Evolutionary conservation across 1,140 invertebrate species (phyloP).

Genomic region (Camponotus floridanus): DNA sequence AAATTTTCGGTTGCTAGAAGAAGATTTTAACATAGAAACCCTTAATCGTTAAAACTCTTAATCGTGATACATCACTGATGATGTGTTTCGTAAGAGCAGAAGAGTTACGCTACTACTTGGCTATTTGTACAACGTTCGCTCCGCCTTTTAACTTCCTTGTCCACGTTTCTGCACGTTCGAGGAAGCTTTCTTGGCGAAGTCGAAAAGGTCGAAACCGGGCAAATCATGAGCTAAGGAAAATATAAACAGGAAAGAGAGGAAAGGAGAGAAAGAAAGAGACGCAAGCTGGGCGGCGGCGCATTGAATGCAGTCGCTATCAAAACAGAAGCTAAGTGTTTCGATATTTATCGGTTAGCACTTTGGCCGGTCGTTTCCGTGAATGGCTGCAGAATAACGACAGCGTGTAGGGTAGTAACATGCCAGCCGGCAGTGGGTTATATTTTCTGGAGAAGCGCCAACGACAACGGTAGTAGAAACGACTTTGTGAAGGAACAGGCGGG

Average conservation of each 20-base stretch:
- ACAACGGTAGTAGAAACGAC: constrained; percentile 75
- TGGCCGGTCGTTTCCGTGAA: constrained; percentile 67
- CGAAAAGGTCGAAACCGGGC: constrained; percentile 10
- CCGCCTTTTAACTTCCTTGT: constrained; percentile 32
- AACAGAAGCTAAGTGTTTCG: constrained; percentile 83
- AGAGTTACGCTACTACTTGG: constrained; percentile 27
- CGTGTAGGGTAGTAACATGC: constrained; percentile 31
- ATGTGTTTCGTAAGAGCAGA: constrained; percentile 10
- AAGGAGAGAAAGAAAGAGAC: too few species aligned
- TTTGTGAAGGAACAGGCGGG: constrained; percentile 55
- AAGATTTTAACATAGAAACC: not conserved
- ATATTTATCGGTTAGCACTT: constrained; percentile 83
- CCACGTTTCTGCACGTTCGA: not conserved
- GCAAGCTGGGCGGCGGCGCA: not conserved
- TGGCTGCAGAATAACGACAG: constrained; percentile 60
- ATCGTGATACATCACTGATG: constrained; percentile 8
- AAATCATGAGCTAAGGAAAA: constrained; percentile 63
- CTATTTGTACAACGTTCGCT: constrained; percentile 29
- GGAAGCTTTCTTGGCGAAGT: not conserved
- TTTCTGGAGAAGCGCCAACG: constrained; percentile 81
- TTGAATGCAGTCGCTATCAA: constrained; percentile 76
- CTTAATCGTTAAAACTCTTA: not conserved
- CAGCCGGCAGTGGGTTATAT: constrained; percentile 74
- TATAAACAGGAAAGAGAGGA: constrained; percentile 12
- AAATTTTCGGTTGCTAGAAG: not conserved